Evolutionary conservation across 2,797 vertebrate genomes (phyloP).

Genomic region (Muscicapa comitata): DNA sequence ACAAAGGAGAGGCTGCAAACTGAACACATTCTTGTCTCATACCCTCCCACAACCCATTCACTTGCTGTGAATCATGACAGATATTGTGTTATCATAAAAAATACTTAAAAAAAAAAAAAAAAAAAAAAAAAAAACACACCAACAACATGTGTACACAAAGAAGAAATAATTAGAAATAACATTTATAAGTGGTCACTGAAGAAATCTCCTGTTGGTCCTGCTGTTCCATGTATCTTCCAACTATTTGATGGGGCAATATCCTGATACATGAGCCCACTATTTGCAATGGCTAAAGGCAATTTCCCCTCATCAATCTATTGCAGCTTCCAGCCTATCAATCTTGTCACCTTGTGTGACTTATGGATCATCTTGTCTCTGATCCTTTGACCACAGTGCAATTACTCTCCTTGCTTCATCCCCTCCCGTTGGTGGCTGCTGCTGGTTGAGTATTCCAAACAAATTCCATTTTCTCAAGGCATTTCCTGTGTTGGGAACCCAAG

Average conservation of each 20-base stretch:
- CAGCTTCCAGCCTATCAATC: background rate
- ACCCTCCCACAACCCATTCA: background rate
- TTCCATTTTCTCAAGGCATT: background rate
- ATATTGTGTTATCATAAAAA: background rate
- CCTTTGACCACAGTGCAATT: background rate
- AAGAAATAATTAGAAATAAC: background rate
- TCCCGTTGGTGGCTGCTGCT: background rate
- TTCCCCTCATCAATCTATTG: background rate
- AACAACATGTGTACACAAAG: background rate
- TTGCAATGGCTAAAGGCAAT: background rate
- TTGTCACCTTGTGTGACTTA: background rate
- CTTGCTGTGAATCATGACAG: background rate
- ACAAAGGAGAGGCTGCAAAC: background rate
- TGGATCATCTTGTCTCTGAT: background rate
- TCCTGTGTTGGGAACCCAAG: fast-evolving
- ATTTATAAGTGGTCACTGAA: background rate
- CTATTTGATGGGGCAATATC: background rate
- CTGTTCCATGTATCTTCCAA: background rate
- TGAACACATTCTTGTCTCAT: background rate
- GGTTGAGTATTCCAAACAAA: background rate
- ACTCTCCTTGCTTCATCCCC: background rate
- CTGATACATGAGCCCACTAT: background rate
- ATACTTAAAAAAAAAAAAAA: background rate
- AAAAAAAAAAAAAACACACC: too few relatives aligned
- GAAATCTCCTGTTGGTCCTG: background rate